Conservation (phyloP, 2,888 invertebrate species). For the Gonocerus acuteangulatus region DNA sequence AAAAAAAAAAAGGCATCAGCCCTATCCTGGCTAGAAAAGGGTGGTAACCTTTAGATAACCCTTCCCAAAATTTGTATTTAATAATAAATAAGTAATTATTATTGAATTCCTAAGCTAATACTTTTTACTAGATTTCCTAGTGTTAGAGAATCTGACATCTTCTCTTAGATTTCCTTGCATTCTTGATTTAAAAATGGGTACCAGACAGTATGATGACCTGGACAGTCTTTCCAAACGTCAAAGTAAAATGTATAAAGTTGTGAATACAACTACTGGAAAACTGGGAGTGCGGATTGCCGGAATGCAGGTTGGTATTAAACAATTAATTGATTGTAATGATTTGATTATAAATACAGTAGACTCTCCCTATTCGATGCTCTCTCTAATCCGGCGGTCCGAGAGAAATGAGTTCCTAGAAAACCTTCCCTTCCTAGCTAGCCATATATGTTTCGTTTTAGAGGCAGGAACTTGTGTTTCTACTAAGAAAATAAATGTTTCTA, state of each 20-base stretch:
- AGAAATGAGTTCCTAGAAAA: too few relatives aligned
- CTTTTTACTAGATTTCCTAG: slow-evolving; percentile 46
- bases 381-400: too few relatives aligned
- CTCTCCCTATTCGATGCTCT: not conserved
- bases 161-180: slow-evolving; percentile 50
- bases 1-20: too few relatives aligned
- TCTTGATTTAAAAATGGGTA: slow-evolving; percentile 52
- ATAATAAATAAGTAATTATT: too few relatives aligned
- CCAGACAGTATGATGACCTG: slow-evolving; percentile 50
- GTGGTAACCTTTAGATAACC: too few relatives aligned
- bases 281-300: slow-evolving; percentile 50
- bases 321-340: not conserved
- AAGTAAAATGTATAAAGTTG: slow-evolving; percentile 48
- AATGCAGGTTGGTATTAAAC: slow-evolving; percentile 48
- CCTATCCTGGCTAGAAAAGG: too few relatives aligned
- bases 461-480: too few relatives aligned
- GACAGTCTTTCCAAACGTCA: slow-evolving; percentile 47
- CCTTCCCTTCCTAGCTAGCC: too few relatives aligned
- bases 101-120: too few relatives aligned
- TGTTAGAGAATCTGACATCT: slow-evolving; percentile 53
- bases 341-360: not conserved
- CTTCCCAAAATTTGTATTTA: too few relatives aligned
- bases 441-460: too few relatives aligned
- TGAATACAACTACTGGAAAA: slow-evolving; percentile 47
- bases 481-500: too few relatives aligned